Percentiles rank a stretch among this genome's conserved stretches.
Conservation (phyloP, 2,888 invertebrate genomes). For the Sipha maydis region DNA sequence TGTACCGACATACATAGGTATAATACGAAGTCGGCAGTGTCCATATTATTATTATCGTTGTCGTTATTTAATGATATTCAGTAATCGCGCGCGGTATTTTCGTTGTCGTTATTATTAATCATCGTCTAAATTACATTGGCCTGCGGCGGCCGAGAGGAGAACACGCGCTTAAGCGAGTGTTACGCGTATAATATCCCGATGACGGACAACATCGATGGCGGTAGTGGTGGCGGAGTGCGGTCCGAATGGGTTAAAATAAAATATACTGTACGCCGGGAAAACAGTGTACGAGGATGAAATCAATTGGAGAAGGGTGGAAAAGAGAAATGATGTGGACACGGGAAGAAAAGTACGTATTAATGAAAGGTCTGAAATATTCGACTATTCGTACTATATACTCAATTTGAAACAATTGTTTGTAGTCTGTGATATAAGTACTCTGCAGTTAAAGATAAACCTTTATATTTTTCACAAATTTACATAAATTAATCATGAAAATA, state of each 20-base stretch:
- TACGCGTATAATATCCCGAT: not conserved
- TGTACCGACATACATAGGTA: not conserved
- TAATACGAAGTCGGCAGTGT: not conserved
- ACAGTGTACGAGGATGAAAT: too few species aligned
- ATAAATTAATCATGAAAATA: too few species aligned
- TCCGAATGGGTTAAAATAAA: not conserved
- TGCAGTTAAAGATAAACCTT: too few species aligned
- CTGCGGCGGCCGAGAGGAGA: not conserved
- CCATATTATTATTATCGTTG: constrained; percentile 28
- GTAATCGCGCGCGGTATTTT: constrained; percentile 8
- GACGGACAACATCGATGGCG: not conserved
- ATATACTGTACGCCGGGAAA: not conserved
- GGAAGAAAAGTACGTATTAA: too few species aligned
- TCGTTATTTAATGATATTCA: constrained; percentile 47
- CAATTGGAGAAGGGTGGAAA: too few species aligned
- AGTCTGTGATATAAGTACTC: too few species aligned
- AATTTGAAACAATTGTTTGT: too few species aligned
- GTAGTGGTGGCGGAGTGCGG: not conserved
- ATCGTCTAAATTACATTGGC: constrained; percentile 47
- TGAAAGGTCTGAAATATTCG: too few species aligned
- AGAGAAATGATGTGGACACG: too few species aligned
- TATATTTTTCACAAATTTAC: too few species aligned
- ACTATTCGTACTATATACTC: too few species aligned
- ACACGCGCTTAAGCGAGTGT: not conserved
- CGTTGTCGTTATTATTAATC: constrained; percentile 40